Conservation (phyloP, 2,113 vertebrate species). For the Prinia subflava region DNA sequence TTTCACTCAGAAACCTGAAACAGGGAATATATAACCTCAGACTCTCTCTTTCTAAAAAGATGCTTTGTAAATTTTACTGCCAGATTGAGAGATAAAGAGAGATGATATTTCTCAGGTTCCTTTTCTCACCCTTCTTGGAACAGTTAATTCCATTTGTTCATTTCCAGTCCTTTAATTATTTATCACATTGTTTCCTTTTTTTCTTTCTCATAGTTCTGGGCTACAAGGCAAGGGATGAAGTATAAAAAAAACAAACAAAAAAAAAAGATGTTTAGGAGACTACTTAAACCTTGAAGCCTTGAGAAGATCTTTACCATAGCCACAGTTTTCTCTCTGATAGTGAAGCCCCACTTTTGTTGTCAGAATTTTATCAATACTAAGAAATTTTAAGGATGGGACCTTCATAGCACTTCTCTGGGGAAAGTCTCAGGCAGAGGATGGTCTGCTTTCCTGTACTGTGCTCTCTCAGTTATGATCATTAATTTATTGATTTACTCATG, state of each 20-base stretch:
- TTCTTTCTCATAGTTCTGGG: background rate
- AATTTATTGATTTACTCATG: background rate
- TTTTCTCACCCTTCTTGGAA: conserved; percentile 12
- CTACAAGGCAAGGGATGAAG: background rate
- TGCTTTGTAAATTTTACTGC: conserved; percentile 18
- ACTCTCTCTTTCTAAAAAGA: background rate
- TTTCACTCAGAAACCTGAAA: conserved; percentile 9
- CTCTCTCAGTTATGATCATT: background rate
- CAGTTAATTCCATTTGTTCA: conserved; percentile 49
- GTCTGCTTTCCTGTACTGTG: background rate
- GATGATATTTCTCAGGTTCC: conserved; percentile 29
- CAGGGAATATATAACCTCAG: background rate
- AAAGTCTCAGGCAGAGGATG: background rate
- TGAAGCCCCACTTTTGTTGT: background rate
- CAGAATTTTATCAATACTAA: background rate
- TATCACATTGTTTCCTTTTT: conserved; percentile 7
- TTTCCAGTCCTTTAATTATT: conserved; percentile 42
- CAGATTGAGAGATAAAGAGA: conserved; percentile 45
- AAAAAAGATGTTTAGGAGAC: background rate
- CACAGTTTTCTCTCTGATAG: background rate
- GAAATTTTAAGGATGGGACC: background rate
- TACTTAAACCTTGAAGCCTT: background rate
- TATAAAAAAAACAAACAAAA: background rate
- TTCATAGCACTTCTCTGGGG: background rate
- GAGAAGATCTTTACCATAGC: background rate